These are phyloP conservation scores for Psittacara wagleri DNA, from an alignment of 2,113 vertebrate species.

Conservation along the genomic window DNA sequence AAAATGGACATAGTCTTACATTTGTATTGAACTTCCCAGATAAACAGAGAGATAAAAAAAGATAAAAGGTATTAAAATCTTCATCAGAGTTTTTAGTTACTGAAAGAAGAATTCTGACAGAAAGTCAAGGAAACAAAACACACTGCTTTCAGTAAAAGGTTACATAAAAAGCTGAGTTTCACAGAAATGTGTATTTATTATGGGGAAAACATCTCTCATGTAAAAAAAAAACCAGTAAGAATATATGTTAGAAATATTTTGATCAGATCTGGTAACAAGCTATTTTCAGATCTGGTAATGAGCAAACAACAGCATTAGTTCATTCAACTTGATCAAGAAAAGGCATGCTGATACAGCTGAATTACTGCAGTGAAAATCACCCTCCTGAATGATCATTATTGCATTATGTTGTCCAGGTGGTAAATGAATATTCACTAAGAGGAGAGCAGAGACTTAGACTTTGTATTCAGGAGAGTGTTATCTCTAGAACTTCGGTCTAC, in stretches of 20 bases:
- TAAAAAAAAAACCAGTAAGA: not conserved
- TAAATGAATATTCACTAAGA: not conserved
- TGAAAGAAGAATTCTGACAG: not conserved
- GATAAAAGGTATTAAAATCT: not conserved
- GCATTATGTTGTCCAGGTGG: not conserved
- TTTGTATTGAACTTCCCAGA: not conserved
- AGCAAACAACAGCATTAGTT: not conserved
- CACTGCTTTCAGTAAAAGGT: not conserved
- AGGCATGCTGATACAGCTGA: not conserved
- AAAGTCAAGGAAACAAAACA: not conserved
- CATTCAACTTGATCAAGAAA: not conserved
- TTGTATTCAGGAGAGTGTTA: not conserved
- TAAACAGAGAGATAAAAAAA: not conserved
- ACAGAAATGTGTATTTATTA: not conserved
- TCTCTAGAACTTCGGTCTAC: not conserved
- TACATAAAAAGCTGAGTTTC: not conserved
- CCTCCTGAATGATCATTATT: not conserved
- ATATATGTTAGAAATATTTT: not conserved
- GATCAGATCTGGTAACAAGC: not conserved
- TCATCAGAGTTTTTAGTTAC: not conserved
- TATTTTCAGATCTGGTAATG: not conserved
- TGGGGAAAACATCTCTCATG: not conserved
- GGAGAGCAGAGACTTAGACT: not conserved
- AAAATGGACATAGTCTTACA: not conserved
- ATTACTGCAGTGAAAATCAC: not conserved